These are phyloP conservation scores for Seladonia tumulorum DNA, from an alignment of 2,888 invertebrate genomes.

Conservation along the genomic window DNA sequence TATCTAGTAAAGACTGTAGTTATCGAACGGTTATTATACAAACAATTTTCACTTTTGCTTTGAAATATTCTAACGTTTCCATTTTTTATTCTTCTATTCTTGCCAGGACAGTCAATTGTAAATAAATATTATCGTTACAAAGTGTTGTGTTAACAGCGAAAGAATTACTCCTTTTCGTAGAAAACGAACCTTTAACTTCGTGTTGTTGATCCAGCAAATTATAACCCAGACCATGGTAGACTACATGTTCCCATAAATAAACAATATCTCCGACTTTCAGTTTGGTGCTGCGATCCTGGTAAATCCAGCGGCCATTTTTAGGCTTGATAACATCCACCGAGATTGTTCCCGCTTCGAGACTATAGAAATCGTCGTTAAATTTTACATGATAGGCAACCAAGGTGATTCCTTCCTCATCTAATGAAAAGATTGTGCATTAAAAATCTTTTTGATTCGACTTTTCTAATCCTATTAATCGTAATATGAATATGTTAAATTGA, in stretches of 20 bases:
- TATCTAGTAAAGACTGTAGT: too few species aligned
- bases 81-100: too few species aligned
- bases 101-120: too few species aligned
- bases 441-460: not conserved
- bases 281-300: constrained; percentile 86
- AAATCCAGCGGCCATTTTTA: constrained; percentile 89
- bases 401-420: constrained; percentile 88
- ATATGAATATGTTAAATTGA: not conserved
- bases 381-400: constrained; percentile 92
- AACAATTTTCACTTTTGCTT: too few species aligned
- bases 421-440: not conserved
- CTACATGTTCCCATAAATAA: constrained; percentile 91
- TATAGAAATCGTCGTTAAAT: constrained; percentile 89
- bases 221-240: constrained; percentile 89
- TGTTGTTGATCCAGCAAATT: constrained; percentile 87
- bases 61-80: too few species aligned
- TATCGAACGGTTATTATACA: too few species aligned
- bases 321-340: constrained; percentile 88
- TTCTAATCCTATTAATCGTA: not conserved
- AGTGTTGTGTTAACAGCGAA: too few species aligned
- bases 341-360: constrained; percentile 88
- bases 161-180: not conserved
- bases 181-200: constrained; percentile 85
- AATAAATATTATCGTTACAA: not conserved
- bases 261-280: constrained; percentile 89